Evolutionary conservation across 2,113 vertebrate species (phyloP).

Genomic region (Otus sunia): DNA sequence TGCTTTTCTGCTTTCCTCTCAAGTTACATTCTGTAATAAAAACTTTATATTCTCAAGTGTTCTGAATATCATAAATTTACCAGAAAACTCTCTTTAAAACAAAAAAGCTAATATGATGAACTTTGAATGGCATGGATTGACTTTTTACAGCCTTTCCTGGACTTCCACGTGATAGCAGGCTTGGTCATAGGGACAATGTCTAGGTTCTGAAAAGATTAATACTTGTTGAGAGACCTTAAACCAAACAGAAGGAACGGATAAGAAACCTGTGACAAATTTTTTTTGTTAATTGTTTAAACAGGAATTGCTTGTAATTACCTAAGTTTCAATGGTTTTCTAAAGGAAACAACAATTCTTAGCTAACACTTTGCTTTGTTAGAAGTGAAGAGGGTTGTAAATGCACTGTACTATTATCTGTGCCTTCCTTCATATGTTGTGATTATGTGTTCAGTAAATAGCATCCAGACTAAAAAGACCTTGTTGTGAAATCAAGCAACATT

Average conservation of each 20-base stretch:
- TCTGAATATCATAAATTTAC: not conserved
- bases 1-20: not conserved
- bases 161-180: not conserved
- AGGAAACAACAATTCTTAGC: not conserved
- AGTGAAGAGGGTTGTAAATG: conserved; percentile 3
- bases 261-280: not conserved
- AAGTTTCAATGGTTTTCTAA: not conserved
- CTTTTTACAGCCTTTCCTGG: not conserved
- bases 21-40: conserved; percentile 13
- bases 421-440: conserved; percentile 56
- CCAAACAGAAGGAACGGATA: not conserved
- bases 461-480: conserved; percentile 73
- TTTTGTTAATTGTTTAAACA: conserved; percentile 5
- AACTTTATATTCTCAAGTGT: not conserved
- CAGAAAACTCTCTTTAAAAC: not conserved
- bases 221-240: not conserved
- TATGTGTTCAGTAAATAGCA: conserved; percentile 74
- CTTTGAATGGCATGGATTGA: not conserved
- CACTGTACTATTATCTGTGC: conserved; percentile 20
- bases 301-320: not conserved
- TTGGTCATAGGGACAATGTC: not conserved
- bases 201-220: not conserved
- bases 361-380: not conserved
- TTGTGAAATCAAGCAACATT: conserved; percentile 85
- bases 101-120: not conserved